Evolutionary conservation across 1,140 invertebrate species (phyloP).

Genomic region (Wiebesia pumilae): DNA sequence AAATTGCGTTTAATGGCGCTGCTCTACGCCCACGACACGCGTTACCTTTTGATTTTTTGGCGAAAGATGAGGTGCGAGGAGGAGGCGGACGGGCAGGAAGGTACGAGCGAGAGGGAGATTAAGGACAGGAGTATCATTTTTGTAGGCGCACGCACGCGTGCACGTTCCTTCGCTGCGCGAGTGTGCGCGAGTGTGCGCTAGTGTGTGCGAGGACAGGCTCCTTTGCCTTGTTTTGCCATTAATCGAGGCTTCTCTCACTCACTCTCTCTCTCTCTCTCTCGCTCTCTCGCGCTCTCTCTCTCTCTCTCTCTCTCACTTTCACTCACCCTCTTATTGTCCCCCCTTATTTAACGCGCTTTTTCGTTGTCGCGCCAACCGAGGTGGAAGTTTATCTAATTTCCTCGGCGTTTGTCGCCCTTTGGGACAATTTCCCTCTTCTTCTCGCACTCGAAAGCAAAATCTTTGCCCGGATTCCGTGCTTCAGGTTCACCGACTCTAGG

Average conservation of each 20-base stretch:
- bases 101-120: slow-evolving; percentile 1
- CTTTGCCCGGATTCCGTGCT: too few relatives aligned
- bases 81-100: slow-evolving; percentile 18
- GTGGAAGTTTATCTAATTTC: slow-evolving; percentile 3
- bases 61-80: slow-evolving; percentile 41
- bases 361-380: neutral
- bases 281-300: neutral
- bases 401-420: neutral
- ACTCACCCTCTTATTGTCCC: neutral
- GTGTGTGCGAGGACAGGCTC: neutral
- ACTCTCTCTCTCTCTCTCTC: too few relatives aligned
- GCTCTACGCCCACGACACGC: slow-evolving; percentile 25
- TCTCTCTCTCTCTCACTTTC: neutral
- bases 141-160: neutral
- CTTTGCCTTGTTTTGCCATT: slow-evolving; percentile 8
- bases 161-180: too few relatives aligned
- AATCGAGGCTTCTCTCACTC: neutral
- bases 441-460: too few relatives aligned
- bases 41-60: slow-evolving; percentile 19
- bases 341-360: neutral
- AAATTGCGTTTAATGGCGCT: slow-evolving; percentile 44
- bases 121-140: slow-evolving; percentile 36
- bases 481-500: too few relatives aligned
- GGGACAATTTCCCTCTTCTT: neutral
- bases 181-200: neutral